These are phyloP conservation scores for Sturnus vulgaris DNA, from an alignment of 2,113 vertebrate species.

Conservation along the genomic window DNA sequence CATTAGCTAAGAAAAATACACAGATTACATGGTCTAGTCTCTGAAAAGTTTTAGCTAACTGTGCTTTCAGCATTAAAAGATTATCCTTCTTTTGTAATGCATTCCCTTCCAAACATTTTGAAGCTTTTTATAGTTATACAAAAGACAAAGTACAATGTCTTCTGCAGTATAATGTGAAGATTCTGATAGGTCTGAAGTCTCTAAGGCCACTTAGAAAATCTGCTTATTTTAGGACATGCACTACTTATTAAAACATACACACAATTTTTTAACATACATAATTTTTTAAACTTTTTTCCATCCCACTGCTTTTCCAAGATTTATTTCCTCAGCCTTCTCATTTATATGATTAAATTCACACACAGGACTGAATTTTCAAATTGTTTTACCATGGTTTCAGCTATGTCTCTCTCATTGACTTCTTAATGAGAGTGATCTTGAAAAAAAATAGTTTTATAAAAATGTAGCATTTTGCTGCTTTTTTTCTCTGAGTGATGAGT, in stretches of 20 bases:
- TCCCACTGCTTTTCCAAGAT: neutral
- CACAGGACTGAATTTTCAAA: neutral
- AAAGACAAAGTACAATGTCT: neutral
- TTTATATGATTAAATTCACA: neutral
- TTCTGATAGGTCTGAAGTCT: neutral
- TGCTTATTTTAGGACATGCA: neutral
- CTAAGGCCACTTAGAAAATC: neutral
- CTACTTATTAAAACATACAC: neutral
- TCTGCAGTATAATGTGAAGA: neutral
- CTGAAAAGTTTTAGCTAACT: neutral
- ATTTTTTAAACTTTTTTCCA: neutral
- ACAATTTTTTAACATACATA: neutral
- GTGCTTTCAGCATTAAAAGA: neutral
- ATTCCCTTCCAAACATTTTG: neutral
- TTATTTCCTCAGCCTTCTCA: neutral
- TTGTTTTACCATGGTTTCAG: neutral
- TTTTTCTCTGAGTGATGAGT: conserved; percentile 1
- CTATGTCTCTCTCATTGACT: neutral
- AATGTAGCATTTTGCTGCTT: neutral
- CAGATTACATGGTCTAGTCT: neutral
- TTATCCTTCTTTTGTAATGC: neutral
- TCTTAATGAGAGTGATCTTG: neutral
- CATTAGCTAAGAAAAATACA: neutral
- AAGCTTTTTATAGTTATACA: neutral
- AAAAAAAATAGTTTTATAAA: conserved; percentile 6